These are phyloP conservation scores for Callorhinus ursinus DNA, from an alignment of 2,113 vertebrate species.

Conservation along the genomic window DNA sequence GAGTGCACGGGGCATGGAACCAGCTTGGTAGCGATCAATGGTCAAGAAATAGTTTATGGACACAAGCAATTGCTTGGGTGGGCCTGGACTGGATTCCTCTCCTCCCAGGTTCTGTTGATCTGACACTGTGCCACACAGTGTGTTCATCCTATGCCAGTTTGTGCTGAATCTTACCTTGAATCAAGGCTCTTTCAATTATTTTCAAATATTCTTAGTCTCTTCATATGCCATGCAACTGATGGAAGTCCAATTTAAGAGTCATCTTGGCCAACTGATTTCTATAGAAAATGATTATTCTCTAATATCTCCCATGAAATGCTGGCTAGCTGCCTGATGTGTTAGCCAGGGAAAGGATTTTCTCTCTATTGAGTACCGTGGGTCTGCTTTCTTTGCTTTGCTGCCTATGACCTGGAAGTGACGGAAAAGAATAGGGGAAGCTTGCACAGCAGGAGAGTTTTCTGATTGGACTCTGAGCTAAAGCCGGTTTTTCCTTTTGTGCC, in stretches of 20 bases:
- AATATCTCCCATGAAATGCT: background rate
- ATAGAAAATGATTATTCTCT: background rate
- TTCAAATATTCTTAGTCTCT: conserved; percentile 24
- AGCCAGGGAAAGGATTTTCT: background rate
- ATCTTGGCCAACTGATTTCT: background rate
- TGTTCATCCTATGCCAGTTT: background rate
- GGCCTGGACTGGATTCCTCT: background rate
- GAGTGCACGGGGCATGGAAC: background rate
- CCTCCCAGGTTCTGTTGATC: background rate
- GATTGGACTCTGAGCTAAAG: background rate
- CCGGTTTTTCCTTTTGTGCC: background rate
- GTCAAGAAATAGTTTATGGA: background rate
- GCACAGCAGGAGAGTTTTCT: background rate
- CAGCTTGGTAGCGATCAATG: too few relatives aligned
- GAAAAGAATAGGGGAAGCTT: background rate
- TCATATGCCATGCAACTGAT: background rate
- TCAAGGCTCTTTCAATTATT: background rate
- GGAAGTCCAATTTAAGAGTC: background rate
- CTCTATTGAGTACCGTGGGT: background rate
- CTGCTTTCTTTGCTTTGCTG: background rate
- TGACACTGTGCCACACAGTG: background rate
- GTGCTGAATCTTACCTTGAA: background rate
- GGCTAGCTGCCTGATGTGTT: background rate
- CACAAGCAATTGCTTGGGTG: rapidly evolving
- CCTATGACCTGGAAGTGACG: background rate